phyloP scores from a whole-genome alignment of 2,888 invertebrate species.

The Diploptera punctata region DNA sequence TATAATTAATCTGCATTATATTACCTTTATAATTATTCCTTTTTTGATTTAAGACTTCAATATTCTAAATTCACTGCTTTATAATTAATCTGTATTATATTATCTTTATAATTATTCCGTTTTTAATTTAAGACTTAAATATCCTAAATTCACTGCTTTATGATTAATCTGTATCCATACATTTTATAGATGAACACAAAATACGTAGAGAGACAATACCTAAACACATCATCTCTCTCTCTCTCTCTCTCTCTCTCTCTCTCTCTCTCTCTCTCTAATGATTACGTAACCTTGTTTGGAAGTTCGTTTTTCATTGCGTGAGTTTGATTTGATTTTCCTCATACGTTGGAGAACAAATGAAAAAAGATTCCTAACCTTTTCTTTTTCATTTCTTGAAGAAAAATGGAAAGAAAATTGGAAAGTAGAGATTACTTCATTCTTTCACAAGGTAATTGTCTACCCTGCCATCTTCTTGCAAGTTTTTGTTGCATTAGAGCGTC shows the following conservation, averaged over 20 bases:
- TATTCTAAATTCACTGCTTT: too few species aligned
- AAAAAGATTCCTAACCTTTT: neutral
- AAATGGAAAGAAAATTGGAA: neutral
- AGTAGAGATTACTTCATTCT: neutral
- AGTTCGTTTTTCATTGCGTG: neutral
- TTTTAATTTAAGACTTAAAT: too few species aligned
- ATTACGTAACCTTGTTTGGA: too few species aligned
- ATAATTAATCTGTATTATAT: too few species aligned
- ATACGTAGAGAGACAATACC: too few species aligned
- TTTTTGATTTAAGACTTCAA: too few species aligned
- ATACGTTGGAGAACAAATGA: neutral
- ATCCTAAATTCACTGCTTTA: too few species aligned
- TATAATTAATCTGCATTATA: too few species aligned
- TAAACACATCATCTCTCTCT: neutral
- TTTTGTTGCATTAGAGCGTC: neutral
- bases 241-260: neutral
- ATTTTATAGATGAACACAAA: too few species aligned
- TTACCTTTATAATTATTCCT: too few species aligned
- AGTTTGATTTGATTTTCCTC: neutral
- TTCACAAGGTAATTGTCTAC: neutral
- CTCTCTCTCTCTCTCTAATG: neutral
- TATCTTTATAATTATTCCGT: too few species aligned
- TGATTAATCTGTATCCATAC: too few species aligned
- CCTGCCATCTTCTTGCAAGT: neutral
- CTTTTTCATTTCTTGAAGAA: neutral